These are phyloP conservation scores for Cephus sareptanus DNA, from an alignment of 2,888 invertebrate genomes.

Conservation along the genomic window DNA sequence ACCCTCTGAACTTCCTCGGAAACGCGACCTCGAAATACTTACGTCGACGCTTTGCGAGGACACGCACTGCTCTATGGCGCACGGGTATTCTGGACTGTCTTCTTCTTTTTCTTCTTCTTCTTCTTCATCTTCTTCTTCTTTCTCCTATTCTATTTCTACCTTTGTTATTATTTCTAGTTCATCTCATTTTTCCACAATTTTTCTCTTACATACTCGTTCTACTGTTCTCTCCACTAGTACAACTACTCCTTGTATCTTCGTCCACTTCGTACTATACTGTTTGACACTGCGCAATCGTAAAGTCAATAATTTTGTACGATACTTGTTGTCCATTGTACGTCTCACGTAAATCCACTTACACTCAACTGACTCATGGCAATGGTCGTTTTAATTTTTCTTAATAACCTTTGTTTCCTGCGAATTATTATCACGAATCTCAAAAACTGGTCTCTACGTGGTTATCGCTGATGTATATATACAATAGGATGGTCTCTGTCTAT, in stretches of 20 bases:
- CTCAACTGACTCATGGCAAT: background rate
- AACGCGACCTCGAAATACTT: background rate
- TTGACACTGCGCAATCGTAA: background rate
- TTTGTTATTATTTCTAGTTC: background rate
- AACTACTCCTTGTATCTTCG: background rate
- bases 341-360: background rate
- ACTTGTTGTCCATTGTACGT: background rate
- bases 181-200: background rate
- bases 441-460: background rate
- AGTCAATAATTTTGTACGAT: background rate
- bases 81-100: conserved; percentile 24
- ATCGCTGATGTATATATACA: background rate
- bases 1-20: conserved; percentile 30
- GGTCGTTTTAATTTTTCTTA: background rate
- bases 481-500: background rate
- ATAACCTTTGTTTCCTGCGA: background rate
- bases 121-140: conserved; percentile 13
- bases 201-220: background rate
- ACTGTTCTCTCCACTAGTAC: no score
- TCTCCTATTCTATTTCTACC: background rate
- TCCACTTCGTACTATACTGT: background rate
- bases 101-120: conserved; percentile 13
- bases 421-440: background rate
- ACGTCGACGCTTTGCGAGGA: conserved; percentile 15
- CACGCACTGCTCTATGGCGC: conserved; percentile 12